Base-by-base conservation (phyloP, 2,113 vertebrate genomes). In the Meles meles region DNA sequence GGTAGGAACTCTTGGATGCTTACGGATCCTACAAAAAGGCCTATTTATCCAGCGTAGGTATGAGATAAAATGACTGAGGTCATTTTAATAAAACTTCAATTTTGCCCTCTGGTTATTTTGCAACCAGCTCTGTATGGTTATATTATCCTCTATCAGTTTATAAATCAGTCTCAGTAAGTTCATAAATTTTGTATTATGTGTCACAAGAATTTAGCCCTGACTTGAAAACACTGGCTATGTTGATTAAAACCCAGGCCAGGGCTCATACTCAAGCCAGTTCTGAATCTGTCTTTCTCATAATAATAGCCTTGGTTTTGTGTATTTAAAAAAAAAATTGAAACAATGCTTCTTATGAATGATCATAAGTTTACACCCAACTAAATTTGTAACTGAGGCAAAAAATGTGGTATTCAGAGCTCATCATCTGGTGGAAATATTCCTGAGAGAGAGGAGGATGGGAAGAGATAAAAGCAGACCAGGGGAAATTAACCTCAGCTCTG, bases 141-240 rank as follows among this genome's bases (percentile, higher is more conserved):
- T 55, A 80, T 87, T 92, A 74, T 93, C 49, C 29, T 86, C 72
- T 87, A 96, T 97, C 93, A 90, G 87, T 93, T 94, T 94, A 95
- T 96, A 97, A 96, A 98, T 98, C 96, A 89, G 20, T 82, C 94
- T 82, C 96, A 89, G 44, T 81, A 83, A 74, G 65, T 97, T 94
- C 93, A 87, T 98, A 94, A 76, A 97, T 95, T 93, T 85, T 91
- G 65, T 65, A 87, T 96, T 93, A 72, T 27, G n/a, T 93, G 76
- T 85, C 90, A 94, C 37, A 87, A 93, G 86, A 89, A 71, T 91
- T 90, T 96, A 92, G 92, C 80, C 74, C 42, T 90, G 72, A 76
- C 69, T 97, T 72, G 76, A 55, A 88, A 96, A 93, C 63, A 27
- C 34, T 92, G 79, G 93, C 87, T 96, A 49, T 55, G 5, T 63